phyloP scores from a whole-genome alignment of 1,140 invertebrate genomes.

The Apis dorsata region DNA sequence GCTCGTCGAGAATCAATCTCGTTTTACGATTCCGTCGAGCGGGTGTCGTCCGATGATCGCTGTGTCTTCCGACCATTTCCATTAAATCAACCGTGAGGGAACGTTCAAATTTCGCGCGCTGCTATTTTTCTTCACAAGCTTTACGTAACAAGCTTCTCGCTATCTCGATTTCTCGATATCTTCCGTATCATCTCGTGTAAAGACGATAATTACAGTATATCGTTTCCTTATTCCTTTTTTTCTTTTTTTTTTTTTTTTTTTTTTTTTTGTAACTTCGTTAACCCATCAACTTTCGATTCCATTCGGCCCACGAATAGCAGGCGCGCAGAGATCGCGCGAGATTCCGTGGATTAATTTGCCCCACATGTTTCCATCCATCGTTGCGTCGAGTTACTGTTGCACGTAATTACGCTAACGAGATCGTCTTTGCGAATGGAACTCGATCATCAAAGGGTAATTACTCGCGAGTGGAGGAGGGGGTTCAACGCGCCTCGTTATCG shows the following conservation, averaged over 20 bases:
- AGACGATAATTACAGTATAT: not conserved
- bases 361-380: not conserved
- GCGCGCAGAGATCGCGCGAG: not conserved
- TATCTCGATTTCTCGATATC: not conserved
- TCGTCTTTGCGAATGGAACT: not conserved
- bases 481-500: not conserved
- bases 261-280: too few relatives aligned
- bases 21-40: not conserved
- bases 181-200: not conserved
- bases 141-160: not conserved
- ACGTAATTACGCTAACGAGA: slow-evolving; percentile 34
- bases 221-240: too few relatives aligned
- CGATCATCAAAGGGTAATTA: slow-evolving; percentile 2
- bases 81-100: not conserved
- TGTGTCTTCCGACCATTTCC: not conserved
- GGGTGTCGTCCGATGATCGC: not conserved
- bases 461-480: not conserved
- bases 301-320: not conserved
- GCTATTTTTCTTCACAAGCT: not conserved
- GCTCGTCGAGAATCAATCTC: not conserved
- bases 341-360: slow-evolving; percentile 16
- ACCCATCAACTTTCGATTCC: too few relatives aligned
- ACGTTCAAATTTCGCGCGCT: too few relatives aligned
- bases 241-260: too few relatives aligned
- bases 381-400: not conserved